A percentile compares a stretch with the other conserved stretches of the same genome.
phyloP scores from a whole-genome alignment of 2,113 vertebrate genomes.

The Eulemur rufifrons region DNA sequence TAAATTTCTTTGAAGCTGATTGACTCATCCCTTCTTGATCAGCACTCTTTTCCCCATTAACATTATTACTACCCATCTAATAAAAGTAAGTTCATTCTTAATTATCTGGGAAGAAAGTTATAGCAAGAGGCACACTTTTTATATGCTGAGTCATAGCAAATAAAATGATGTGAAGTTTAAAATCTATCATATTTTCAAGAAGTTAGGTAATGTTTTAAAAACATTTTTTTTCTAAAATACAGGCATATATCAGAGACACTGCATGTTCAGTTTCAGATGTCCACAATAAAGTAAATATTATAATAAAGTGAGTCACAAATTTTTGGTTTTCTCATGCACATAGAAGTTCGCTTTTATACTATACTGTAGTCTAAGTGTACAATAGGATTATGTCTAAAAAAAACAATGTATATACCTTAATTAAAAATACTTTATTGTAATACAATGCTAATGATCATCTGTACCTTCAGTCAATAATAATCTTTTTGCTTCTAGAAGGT shows the following conservation, averaged over 20 bases:
- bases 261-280: neutral
- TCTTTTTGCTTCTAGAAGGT: neutral
- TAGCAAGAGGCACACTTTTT: neutral
- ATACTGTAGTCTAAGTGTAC: neutral
- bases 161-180: neutral
- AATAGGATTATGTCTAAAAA: neutral
- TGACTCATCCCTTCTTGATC: neutral
- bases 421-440: neutral
- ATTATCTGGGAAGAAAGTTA: neutral
- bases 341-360: neutral
- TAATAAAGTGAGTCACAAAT: neutral
- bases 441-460: neutral
- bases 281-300: neutral
- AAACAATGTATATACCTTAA: neutral
- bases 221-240: neutral
- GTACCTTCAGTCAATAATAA: neutral
- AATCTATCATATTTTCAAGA: neutral
- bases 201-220: neutral
- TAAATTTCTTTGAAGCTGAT: constrained; percentile 1
- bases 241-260: neutral
- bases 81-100: neutral
- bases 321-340: neutral
- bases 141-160: neutral
- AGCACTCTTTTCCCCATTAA: neutral
- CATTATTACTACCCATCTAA: neutral